Base-by-base conservation (phyloP, 2,888 invertebrate species). In the Pseudococcus longispinus region DNA sequence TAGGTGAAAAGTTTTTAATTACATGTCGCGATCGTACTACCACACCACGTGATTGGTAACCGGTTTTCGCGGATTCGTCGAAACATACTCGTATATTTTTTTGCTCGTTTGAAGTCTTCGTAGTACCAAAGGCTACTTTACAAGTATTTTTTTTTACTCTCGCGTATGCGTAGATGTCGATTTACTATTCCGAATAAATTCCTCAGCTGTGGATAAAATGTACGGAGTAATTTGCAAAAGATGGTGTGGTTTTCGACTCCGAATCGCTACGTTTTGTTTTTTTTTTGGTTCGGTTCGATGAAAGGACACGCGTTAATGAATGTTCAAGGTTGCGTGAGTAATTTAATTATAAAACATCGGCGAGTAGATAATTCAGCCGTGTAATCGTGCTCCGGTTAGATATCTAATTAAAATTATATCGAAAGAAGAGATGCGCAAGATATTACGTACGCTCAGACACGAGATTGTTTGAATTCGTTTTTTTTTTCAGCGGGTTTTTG, bases 1-100 rank as follows among this genome's bases (percentile, higher is more conserved):
- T 60, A 60, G 60, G 60, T 60, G 60, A 60, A 60, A 60, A 60
- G 60, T 60, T 60, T 60, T 60, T 60, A 60, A 60, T 20, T 60
- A 60, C 60, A 60, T 60, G 60, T 60, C 60, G 60, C 60, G 60
- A 60, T 60, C 60, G 20, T 60, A 60, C 20, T 60, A 60, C 60
- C 60, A 60, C 60, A 60, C 60, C 60, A 60, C 60, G 60, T 60
- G 60, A 60, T 60, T 60, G 20, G 20, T 60, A 60, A 60, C 60
- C 60, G 60, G 60, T 60, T 60, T 46, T 60, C 23, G 60, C 23
- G 5, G 60, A 60, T 60, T 60, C 23, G 60, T 60, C 20, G 60
- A 60, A 60, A 11, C 60, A 23, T 60, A 23, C 11, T 20, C 3
- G 23, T 23, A 15, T n/a, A 46, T n/a, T n/a, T 55, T 55, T 55